phyloP scores from a whole-genome alignment of 2,888 invertebrate species.

The Beris morrisii region DNA sequence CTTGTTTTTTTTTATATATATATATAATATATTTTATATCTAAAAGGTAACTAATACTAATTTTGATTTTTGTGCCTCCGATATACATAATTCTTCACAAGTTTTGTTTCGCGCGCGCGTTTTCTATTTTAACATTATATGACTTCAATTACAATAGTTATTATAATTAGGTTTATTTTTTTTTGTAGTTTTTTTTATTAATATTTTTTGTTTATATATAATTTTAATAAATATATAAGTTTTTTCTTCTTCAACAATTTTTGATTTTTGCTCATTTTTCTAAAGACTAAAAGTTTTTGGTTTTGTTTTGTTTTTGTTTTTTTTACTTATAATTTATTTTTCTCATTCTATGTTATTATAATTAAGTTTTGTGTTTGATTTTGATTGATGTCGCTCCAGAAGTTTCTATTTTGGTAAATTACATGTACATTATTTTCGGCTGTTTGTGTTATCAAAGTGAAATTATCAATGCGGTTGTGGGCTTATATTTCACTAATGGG shows the following conservation, averaged over 20 bases:
- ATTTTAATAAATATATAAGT: constrained; percentile 38
- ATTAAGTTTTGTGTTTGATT: neutral
- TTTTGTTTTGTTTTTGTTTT: constrained; percentile 8
- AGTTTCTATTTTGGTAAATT: no score
- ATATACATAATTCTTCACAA: constrained; percentile 34
- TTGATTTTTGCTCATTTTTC: constrained; percentile 38
- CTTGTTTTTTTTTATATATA: constrained; percentile 1
- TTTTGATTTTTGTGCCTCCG: constrained; percentile 41
- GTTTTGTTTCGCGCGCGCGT: constrained; percentile 25
- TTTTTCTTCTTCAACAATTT: constrained; percentile 29
- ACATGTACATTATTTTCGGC: neutral
- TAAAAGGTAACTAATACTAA: constrained; percentile 38
- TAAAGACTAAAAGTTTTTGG: constrained; percentile 36
- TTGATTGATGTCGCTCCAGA: no score
- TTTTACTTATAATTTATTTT: constrained; percentile 11
- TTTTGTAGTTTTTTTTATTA: no score
- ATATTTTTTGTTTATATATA: constrained; percentile 31
- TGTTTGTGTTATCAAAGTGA: no score
- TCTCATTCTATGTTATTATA: neutral
- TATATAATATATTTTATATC: constrained; percentile 25
- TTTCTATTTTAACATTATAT: constrained; percentile 21
- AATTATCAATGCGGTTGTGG: no score
- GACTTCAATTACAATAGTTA: constrained; percentile 3
- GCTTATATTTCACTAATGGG: neutral
- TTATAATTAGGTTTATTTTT: neutral